phyloP scores from a whole-genome alignment of 2,888 invertebrate species.

The Bedellia somnulentella region DNA sequence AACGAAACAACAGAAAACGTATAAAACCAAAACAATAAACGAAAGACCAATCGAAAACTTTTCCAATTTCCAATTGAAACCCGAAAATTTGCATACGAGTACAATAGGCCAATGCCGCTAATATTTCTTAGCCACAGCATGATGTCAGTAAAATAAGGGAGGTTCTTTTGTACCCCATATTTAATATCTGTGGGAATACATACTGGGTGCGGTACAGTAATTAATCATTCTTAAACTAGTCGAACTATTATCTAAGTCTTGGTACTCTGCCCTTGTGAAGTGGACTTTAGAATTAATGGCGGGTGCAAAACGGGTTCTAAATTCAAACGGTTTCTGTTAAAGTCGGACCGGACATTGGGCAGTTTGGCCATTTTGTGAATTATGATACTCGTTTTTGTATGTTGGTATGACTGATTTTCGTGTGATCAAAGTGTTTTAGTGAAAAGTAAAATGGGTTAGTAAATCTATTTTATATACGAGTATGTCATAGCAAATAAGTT shows the following conservation, averaged over 20 bases:
- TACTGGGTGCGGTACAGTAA: slow-evolving; percentile 55
- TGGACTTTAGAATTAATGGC: slow-evolving; percentile 36
- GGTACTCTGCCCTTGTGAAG: no score
- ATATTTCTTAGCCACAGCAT: slow-evolving; percentile 55
- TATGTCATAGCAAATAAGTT: no score
- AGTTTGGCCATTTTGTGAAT: no score
- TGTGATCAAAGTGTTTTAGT: no score
- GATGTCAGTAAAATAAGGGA: slow-evolving; percentile 37
- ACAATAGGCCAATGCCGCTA: slow-evolving; percentile 46
- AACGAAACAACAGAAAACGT: slow-evolving; percentile 18
- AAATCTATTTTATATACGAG: no score
- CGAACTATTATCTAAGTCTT: slow-evolving; percentile 38
- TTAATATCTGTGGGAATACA: slow-evolving; percentile 63
- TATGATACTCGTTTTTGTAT: no score
- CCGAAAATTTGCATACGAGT: slow-evolving; percentile 47
- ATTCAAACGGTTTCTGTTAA: slow-evolving; percentile 3
- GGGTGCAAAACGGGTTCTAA: slow-evolving; percentile 15
- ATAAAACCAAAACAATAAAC: slow-evolving; percentile 39
- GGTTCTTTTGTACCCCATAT: slow-evolving; percentile 39
- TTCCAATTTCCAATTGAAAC: slow-evolving; percentile 50
- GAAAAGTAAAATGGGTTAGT: no score
- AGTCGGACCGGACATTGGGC: slow-evolving; percentile 1
- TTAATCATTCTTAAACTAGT: slow-evolving; percentile 61
- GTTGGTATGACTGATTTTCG: no score
- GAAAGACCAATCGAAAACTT: slow-evolving; percentile 27